Conservation (phyloP, 2,888 invertebrate genomes). For the Onthophagus sagittarius region DNA sequence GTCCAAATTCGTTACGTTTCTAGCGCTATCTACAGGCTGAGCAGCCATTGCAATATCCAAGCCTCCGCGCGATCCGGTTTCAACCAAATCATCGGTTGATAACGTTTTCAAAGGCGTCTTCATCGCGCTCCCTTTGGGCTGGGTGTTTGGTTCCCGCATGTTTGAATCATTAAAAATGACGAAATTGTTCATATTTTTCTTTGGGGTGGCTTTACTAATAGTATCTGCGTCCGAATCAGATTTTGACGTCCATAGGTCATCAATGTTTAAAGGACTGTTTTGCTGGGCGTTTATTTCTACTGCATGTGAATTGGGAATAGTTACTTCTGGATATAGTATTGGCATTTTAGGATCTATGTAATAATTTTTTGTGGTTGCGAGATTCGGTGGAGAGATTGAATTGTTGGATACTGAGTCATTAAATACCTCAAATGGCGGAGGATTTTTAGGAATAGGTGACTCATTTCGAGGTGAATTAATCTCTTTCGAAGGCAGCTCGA, state of each 20-base stretch:
- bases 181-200: conserved; percentile 7
- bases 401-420: no score
- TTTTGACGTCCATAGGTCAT: background rate
- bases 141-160: conserved; percentile 12
- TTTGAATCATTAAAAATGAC: conserved; percentile 8
- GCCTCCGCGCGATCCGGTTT: conserved; percentile 45
- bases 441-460: no score
- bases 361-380: background rate
- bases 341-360: background rate
- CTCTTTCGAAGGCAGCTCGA: no score
- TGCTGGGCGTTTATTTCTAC: no score
- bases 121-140: conserved; percentile 41
- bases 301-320: background rate
- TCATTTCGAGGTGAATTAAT: no score
- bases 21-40: conserved; percentile 42
- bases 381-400: no score
- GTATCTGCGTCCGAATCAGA: background rate
- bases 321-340: background rate
- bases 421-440: no score
- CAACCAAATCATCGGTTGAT: conserved; percentile 45
- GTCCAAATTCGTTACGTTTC: conserved; percentile 30
- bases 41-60: conserved; percentile 44
- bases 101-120: conserved; percentile 45
- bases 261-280: background rate
- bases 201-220: background rate